Evolutionary conservation across 2,113 vertebrate genomes (phyloP), one percentile per base, ranked within the genome.

Genomic region (Scomber japonicus): DNA sequence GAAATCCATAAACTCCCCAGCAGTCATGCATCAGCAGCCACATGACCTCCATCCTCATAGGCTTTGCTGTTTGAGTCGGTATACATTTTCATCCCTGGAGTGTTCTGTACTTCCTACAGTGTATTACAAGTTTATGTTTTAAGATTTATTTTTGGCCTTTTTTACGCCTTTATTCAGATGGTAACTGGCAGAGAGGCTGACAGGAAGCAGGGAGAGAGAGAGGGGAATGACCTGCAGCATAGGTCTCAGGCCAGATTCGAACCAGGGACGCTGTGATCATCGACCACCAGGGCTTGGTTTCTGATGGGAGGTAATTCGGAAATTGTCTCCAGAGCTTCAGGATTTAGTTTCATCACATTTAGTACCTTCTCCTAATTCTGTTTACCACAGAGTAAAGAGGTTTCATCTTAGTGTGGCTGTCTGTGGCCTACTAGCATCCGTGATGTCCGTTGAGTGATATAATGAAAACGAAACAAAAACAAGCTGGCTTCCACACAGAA

Each of bases 331-430:
- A 70, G 70, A 60, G 68, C 27, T 57, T 62, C 14, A 14, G 15
- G 1, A 67, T 74, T 75, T 48, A 60, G 57, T 3, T 56, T 71
- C 30, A 75, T 71, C 80, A 54, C 35, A 45, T 70, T 55, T 50
- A 45, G n/a, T 45, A 12, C 46, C 5, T 56, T 21, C 21, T 21
- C 21, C 21, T 21, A 21, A 21, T 21, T 61, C n/a, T 50, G 51
- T n/a, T 11, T 55, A 19, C 44, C 45, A 17, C 12, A 31, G 31
- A 57, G 45, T 27, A 59, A 44, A 17, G 24, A 51, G 2, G 31
- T 24, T 79, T 65, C n/a, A 11, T 53, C 9, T 75, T 75, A 15
- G 35, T 69, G 78, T 19, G n/a, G 24, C 35, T 78, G 71, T 72
- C 55, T 67, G 21, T 45, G 51, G 48, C 45, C 21, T 62, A 17